These are phyloP conservation scores for Trisateles emortualis DNA, from an alignment of 2,888 invertebrate genomes.

Conservation along the genomic window DNA sequence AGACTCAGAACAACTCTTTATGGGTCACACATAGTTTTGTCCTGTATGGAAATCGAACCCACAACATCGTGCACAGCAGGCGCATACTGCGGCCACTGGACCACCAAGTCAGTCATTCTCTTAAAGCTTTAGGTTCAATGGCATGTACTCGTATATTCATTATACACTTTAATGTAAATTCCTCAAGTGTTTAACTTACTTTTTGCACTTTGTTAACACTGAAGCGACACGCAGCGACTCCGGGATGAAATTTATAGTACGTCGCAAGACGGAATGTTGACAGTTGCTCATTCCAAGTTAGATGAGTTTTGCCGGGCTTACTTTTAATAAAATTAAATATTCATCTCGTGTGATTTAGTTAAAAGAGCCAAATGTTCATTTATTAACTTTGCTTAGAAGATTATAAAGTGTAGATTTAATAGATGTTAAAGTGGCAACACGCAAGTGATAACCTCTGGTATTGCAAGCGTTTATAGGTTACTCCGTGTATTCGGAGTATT, in stretches of 20 bases:
- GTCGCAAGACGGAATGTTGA: slow-evolving; percentile 19
- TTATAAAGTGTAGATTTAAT: not conserved
- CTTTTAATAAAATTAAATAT: slow-evolving; percentile 51
- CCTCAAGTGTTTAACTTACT: not conserved
- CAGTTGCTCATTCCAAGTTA: slow-evolving; percentile 45
- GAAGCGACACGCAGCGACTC: slow-evolving; percentile 20
- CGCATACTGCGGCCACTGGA: no score
- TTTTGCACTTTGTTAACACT: slow-evolving; percentile 18
- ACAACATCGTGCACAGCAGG: no score
- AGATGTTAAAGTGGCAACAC: no score
- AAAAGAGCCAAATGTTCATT: slow-evolving; percentile 43
- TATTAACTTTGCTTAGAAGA: slow-evolving; percentile 15
- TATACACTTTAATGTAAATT: not conserved
- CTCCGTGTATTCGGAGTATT: no score
- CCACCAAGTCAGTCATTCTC: no score
- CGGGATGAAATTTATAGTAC: slow-evolving; percentile 33
- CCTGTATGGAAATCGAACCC: no score
- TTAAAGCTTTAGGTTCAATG: no score
- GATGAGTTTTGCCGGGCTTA: slow-evolving; percentile 40
- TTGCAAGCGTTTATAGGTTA: no score
- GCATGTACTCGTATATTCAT: no score
- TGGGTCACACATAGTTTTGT: no score
- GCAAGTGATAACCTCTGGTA: no score
- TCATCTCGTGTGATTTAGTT: slow-evolving; percentile 47
- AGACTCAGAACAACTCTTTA: no score